Evolutionary conservation across 2,113 vertebrate species (phyloP), one percentile per base, ranked within the genome.

Genomic region (Natator depressus): DNA sequence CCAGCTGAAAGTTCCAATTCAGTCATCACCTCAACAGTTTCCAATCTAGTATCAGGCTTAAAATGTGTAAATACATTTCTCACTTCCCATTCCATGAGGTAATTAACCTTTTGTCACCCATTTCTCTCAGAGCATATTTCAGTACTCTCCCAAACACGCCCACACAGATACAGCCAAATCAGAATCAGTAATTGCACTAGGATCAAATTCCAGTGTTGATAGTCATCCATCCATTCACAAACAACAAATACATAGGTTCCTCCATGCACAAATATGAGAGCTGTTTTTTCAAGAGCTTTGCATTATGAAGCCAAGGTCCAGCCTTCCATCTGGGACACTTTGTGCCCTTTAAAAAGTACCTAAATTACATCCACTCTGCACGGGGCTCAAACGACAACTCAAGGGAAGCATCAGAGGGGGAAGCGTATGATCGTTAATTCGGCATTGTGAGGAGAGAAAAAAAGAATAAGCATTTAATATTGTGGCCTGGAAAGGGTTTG

Each of bases 401-500:
- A 76, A 47, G 94, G 93, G 69, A 94, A 98, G 62, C 79, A 97
- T 86, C 91, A 89, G 90, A 91, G 95, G 51, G 86, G 93, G 57
- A 96, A 94, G 24, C 47, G 10, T 94, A 92, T 49, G 49, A 88
- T 89, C 90, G 93, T 94, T 31, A 82, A 5, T 97, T 96, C 90
- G 88, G 88, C 91, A 92, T 95, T 87, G 53, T 1, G 53, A 51
- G 35, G 50, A 95, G 92, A 24, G 22, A 47, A 3, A 93, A 87
- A 93, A 82, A 46, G 46, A 89, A 14, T 72, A 88, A 91, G 29
- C 13, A 55, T 96, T 97, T 97, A 96, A 96, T 97, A 88, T 89
- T 93, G 69, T 20, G 91, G 93, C 76, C 95, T 93, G 86, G 85
- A 96, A 96, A 92, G 82, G 84, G 38, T 96, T 96, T 97, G 96